Percentiles rank a stretch among this genome's conserved stretches.
These are phyloP conservation scores for Lagocephalus sceleratus DNA, from an alignment of 2,797 vertebrate species.

Conservation along the genomic window DNA sequence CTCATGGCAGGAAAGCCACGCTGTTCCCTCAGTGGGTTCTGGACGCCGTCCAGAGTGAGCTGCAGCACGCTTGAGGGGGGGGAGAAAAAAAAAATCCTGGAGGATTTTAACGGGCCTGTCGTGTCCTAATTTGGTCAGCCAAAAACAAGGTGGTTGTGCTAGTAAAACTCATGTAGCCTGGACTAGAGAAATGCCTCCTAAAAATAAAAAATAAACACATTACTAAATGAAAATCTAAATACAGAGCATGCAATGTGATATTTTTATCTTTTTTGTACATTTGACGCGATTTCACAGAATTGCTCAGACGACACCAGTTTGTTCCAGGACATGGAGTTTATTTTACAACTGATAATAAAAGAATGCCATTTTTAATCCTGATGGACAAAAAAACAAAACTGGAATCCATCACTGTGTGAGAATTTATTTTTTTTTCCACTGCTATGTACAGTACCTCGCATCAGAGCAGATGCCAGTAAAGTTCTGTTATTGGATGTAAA, in stretches of 20 bases:
- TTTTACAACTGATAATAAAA: slow-evolving; percentile 96
- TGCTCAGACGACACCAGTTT: slow-evolving; percentile 73
- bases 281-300: slow-evolving; percentile 18
- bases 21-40: slow-evolving; percentile 17
- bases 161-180: background rate
- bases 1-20: slow-evolving; percentile 21
- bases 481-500: slow-evolving; percentile 88
- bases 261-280: background rate
- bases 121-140: slow-evolving; percentile 1
- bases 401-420: slow-evolving; percentile 90
- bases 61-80: background rate
- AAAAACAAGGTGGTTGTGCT: slow-evolving; percentile 8
- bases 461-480: slow-evolving; percentile 86
- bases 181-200: background rate
- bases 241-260: background rate
- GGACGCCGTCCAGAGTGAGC: slow-evolving; percentile 13
- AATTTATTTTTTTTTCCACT: slow-evolving; percentile 80
- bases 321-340: slow-evolving; percentile 96
- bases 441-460: slow-evolving; percentile 87
- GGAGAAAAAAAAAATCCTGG: background rate
- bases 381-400: slow-evolving; percentile 89
- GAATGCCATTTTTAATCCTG: slow-evolving; percentile 91
- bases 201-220: background rate
- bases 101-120: slow-evolving; percentile 18
- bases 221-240: background rate